Percentiles rank a stretch among this genome's conserved stretches.
Evolutionary conservation across 2,113 vertebrate genomes (phyloP).

Genomic region (Oncorhynchus masou): DNA sequence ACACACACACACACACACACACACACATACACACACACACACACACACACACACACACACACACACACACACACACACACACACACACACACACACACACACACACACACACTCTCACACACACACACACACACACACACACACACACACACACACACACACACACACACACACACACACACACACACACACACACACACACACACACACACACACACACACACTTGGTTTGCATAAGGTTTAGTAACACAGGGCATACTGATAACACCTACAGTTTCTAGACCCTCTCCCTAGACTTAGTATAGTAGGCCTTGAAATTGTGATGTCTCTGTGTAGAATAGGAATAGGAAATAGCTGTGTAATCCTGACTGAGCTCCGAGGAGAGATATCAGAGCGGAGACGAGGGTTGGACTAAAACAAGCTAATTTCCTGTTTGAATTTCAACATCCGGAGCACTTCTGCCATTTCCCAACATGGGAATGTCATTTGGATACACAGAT

Average conservation of each 20-base stretch:
- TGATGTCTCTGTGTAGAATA: constrained; percentile 45
- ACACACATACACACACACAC: background rate
- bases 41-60: background rate
- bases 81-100: constrained; percentile 8
- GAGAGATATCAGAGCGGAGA: constrained; percentile 15
- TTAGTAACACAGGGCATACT: background rate
- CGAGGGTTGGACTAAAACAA: background rate
- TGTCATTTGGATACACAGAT: no score
- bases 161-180: constrained; percentile 1
- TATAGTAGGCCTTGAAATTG: constrained; percentile 6
- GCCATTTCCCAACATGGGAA: background rate
- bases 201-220: background rate
- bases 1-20: background rate
- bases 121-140: background rate
- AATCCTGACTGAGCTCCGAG: constrained; percentile 36
- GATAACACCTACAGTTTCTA: background rate
- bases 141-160: background rate
- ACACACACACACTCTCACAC: background rate
- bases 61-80: background rate
- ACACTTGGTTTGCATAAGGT: no score
- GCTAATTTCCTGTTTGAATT: constrained; percentile 20
- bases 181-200: constrained; percentile 8
- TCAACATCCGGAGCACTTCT: background rate
- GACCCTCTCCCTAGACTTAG: background rate
- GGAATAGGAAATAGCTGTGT: constrained; percentile 39